Evolutionary conservation across 2,888 invertebrate genomes (phyloP).

Genomic region (Philhelius pedissequus): DNA sequence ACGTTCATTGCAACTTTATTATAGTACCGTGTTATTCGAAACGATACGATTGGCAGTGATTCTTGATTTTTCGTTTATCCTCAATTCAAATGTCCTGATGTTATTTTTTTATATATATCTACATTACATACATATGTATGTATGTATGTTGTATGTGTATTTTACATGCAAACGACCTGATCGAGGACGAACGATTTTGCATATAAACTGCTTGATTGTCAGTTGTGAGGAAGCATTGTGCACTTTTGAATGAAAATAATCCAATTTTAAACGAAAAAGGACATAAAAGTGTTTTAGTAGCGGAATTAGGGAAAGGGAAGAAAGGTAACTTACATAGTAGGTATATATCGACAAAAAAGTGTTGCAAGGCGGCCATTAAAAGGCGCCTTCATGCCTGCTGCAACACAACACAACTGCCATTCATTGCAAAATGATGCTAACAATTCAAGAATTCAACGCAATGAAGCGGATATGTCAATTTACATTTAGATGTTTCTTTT

Average conservation of each 20-base stretch:
- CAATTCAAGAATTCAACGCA: conserved; percentile 50
- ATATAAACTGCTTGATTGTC: conserved; percentile 68
- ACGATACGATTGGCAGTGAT: conserved; percentile 41
- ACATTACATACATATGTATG: too few relatives aligned
- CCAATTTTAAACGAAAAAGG: conserved; percentile 51
- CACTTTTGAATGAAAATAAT: conserved; percentile 27
- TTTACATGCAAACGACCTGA: neutral
- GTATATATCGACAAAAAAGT: conserved; percentile 28
- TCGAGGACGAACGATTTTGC: conserved; percentile 59
- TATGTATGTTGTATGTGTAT: too few relatives aligned
- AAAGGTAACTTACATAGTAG: neutral
- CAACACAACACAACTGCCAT: conserved; percentile 39
- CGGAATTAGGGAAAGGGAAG: neutral
- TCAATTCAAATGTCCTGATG: conserved; percentile 27
- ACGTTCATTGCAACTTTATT: conserved; percentile 67
- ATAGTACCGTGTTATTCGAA: conserved; percentile 40
- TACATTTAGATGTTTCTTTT: conserved; percentile 68
- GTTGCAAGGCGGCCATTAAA: conserved; percentile 64
- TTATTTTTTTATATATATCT: neutral
- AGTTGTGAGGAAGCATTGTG: conserved; percentile 58
- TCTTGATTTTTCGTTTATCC: conserved; percentile 16
- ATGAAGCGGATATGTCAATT: conserved; percentile 65
- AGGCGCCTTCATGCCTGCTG: conserved; percentile 55
- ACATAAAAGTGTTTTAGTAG: conserved; percentile 32
- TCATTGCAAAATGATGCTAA: conserved; percentile 20